These are phyloP conservation scores for Pseudachorutes palmiensis DNA, from an alignment of 1,140 invertebrate species.

Conservation along the genomic window DNA sequence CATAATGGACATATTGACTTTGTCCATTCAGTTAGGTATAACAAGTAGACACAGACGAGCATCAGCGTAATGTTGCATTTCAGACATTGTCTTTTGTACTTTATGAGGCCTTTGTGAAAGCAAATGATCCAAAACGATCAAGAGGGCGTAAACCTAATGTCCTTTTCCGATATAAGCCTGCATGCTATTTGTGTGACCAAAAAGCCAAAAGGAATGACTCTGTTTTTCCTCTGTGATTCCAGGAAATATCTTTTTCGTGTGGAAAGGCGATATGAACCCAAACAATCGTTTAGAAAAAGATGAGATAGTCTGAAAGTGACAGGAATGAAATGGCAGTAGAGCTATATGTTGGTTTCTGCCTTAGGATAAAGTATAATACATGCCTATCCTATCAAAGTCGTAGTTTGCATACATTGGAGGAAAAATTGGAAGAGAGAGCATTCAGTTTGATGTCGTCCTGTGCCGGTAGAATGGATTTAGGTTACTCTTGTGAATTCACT, in stretches of 20 bases:
- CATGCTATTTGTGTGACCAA: neutral
- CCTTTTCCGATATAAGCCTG: neutral
- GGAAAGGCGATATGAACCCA: neutral
- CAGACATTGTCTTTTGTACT: no score
- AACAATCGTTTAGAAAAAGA: neutral
- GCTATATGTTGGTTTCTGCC: no score
- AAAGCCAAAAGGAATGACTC: neutral
- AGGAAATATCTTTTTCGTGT: neutral
- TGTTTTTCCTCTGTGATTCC: no score
- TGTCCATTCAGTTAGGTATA: no score
- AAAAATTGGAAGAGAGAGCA: no score
- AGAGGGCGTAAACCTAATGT: neutral
- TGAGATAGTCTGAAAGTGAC: neutral
- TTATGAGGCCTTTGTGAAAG: neutral
- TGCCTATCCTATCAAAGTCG: no score
- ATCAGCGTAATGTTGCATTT: no score
- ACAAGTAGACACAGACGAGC: no score
- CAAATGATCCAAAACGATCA: neutral
- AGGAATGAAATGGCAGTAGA: neutral
- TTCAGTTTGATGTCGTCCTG: no score
- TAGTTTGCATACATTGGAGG: no score
- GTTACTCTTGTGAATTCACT: neutral
- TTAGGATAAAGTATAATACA: no score
- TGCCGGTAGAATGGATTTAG: neutral
- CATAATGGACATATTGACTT: no score